Base-by-base conservation (phyloP, 2,888 invertebrate species). In the Rotaria socialis region DNA sequence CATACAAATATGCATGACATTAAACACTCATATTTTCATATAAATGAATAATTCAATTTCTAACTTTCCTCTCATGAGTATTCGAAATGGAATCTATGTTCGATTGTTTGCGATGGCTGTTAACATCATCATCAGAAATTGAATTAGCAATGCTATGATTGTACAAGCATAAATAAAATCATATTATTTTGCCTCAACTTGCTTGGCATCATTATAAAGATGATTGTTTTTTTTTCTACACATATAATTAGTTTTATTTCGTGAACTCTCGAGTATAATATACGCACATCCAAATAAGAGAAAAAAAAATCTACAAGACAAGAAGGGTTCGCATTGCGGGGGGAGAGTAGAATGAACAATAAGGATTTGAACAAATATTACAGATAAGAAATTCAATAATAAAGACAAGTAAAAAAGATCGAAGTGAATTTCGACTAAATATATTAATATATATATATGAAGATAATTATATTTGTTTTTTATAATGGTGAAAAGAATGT, bases 401-500 rank as follows among this genome's bases (percentile, higher is more conserved):
- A 67, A 35, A 67, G 16, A 41, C 19, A 11, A 67, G 67, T 67
- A 67, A 67, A 67, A 67, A 67, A 35, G 67, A 27, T 56, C 8
- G 56, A 56, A 24, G 56, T 24, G 7, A 56, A 56, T 56, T 56
- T 56, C 3, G 1, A 22, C 24, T 24, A 24, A 24, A 35, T 16
- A 0, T 27, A 19, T 35, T 11, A 35, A 35, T 67, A 55, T 67
- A 27, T 5, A 50, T 50, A 50, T 27, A 27, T 35, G 35, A 35
- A 35, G 35, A 35, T 35, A 35, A 35, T 56, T 56, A 56, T 24
- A 56, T 56, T 56, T 1, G 24, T 56, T 41, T 52, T 52, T 67
- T 67, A 67, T 35, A 67, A 35, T 67, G 67, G 67, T 7, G 67
- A 67, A 67, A 67, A 67, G 7, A 67, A 41, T 67, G 67, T 67